phyloP scores from a whole-genome alignment of 2,888 invertebrate genomes.

The Falcaria lacertinaria region DNA sequence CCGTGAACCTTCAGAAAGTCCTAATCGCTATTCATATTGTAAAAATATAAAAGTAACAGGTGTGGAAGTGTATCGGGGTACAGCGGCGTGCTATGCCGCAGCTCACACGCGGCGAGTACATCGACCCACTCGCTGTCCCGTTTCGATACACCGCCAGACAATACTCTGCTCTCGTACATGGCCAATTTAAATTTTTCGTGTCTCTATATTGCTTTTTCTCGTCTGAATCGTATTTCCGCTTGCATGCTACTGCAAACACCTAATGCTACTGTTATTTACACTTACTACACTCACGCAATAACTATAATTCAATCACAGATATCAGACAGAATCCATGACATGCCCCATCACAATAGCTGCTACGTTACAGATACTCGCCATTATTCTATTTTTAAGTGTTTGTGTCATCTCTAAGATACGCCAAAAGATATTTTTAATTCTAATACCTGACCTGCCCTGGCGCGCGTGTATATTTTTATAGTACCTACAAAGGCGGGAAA shows the following conservation, averaged over 20 bases:
- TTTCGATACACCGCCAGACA: conserved; percentile 23
- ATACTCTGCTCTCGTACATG: conserved; percentile 30
- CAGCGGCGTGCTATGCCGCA: background rate
- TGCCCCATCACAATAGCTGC: no score
- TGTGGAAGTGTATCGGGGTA: background rate
- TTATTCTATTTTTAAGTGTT: no score
- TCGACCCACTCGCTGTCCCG: conserved; percentile 36
- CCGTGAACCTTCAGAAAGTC: no score
- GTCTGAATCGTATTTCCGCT: conserved; percentile 33
- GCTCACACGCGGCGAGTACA: conserved; percentile 27
- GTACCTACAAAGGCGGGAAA: no score
- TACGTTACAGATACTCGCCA: no score
- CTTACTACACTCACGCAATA: conserved; percentile 21
- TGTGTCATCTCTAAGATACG: no score
- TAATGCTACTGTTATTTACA: conserved; percentile 24
- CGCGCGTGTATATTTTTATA: no score
- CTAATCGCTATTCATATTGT: no score
- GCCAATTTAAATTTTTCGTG: conserved; percentile 35
- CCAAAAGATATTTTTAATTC: no score
- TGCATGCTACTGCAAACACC: conserved; percentile 19
- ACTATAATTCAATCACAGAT: conserved; percentile 7
- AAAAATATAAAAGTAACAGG: conserved; percentile 3
- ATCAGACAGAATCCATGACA: background rate
- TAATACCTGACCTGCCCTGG: no score
- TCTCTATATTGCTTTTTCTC: conserved; percentile 27